These are phyloP conservation scores for Dendrocopos noguchii DNA, from an alignment of 2,113 vertebrate genomes.

Conservation along the genomic window DNA sequence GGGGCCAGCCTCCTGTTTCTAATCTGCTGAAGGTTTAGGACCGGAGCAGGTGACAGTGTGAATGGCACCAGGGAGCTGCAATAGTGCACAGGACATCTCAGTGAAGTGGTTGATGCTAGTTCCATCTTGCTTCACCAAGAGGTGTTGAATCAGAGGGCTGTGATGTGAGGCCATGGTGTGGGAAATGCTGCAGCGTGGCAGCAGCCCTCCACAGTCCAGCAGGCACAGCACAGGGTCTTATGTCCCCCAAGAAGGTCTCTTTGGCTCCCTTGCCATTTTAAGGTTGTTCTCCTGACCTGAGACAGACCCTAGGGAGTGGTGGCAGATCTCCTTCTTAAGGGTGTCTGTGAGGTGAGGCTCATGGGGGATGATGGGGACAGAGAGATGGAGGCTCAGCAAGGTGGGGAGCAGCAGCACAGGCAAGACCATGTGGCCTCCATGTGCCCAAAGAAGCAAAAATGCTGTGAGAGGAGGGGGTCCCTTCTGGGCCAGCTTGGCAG, in stretches of 20 bases:
- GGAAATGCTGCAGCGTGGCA: background rate
- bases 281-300: background rate
- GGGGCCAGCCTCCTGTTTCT: background rate
- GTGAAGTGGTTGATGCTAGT: background rate
- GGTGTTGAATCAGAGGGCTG: background rate
- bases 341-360: accelerated
- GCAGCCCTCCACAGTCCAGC: background rate
- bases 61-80: background rate
- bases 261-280: background rate
- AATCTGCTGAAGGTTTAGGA: background rate
- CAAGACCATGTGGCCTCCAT: accelerated
- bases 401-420: background rate
- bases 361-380: accelerated
- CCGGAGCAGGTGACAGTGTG: background rate
- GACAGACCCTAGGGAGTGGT: background rate
- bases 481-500: accelerated
- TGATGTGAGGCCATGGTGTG: background rate
- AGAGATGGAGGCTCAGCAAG: background rate
- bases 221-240: background rate
- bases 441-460: background rate
- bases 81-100: background rate
- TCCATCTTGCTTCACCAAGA: background rate
- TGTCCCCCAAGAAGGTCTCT: background rate
- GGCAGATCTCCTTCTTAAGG: background rate
- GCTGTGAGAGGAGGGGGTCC: accelerated